phyloP scores from a whole-genome alignment of 2,888 invertebrate genomes.

The Diadegma fenestrale region DNA sequence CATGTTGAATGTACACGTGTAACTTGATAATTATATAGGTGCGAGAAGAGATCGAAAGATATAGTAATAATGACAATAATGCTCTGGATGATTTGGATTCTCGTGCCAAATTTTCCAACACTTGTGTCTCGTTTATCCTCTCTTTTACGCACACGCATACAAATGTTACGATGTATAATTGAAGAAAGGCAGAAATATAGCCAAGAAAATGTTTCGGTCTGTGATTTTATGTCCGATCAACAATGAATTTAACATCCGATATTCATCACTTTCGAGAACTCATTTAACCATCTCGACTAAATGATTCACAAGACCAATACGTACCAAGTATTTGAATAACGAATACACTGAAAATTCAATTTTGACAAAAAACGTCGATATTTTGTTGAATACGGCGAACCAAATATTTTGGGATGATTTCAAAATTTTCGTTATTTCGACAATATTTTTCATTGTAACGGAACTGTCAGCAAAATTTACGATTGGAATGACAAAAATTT shows the following conservation, averaged over 20 bases:
- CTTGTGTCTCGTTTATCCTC: slow-evolving; percentile 20
- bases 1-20: slow-evolving; percentile 30
- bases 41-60: slow-evolving; percentile 1
- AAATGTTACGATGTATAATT: slow-evolving; percentile 21
- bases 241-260: slow-evolving; percentile 33
- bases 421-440: too few species aligned
- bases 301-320: slow-evolving; percentile 6
- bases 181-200: slow-evolving; percentile 15
- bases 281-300: slow-evolving; percentile 29
- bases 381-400: too few species aligned
- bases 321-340: slow-evolving; percentile 1
- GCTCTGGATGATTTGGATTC: slow-evolving; percentile 3
- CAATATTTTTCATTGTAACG: too few species aligned
- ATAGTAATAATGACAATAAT: slow-evolving; percentile 23
- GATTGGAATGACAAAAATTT: too few species aligned
- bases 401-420: too few species aligned
- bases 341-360: too few species aligned
- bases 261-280: slow-evolving; percentile 31
- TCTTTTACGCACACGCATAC: not conserved
- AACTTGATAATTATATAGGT: slow-evolving; percentile 6
- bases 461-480: too few species aligned
- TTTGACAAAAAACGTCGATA: too few species aligned
- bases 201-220: slow-evolving; percentile 38
- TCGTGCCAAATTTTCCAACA: slow-evolving; percentile 40
- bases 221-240: slow-evolving; percentile 28